These are phyloP conservation scores for Boloria euphrosyne DNA, from an alignment of 2,888 invertebrate genomes.

Conservation along the genomic window DNA sequence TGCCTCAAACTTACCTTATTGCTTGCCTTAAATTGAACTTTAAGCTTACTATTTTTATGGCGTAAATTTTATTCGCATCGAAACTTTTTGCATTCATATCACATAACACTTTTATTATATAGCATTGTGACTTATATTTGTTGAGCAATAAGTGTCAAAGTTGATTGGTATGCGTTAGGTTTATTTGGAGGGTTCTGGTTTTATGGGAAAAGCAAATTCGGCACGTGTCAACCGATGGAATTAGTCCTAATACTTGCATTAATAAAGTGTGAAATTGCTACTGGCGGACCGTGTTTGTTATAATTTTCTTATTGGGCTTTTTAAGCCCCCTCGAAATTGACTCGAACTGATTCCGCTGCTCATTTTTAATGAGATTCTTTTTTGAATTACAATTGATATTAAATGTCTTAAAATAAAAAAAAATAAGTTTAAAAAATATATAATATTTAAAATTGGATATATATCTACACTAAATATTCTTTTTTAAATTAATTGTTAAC, in stretches of 20 bases:
- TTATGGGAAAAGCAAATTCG: slow-evolving; percentile 79
- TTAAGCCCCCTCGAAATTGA: slow-evolving; percentile 47
- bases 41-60: slow-evolving; percentile 44
- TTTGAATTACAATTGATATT: neutral
- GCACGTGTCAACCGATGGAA: slow-evolving; percentile 79
- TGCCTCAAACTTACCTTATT: slow-evolving; percentile 49
- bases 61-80: slow-evolving; percentile 27
- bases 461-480: neutral
- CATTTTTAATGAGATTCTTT: slow-evolving; percentile 26
- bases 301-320: slow-evolving; percentile 76
- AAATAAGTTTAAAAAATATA: neutral
- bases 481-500: neutral
- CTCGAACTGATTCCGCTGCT: slow-evolving; percentile 36
- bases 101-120: neutral
- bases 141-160: slow-evolving; percentile 51
- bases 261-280: slow-evolving; percentile 83
- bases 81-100: slow-evolving; percentile 18
- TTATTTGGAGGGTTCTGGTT: slow-evolving; percentile 58
- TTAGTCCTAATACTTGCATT: slow-evolving; percentile 81
- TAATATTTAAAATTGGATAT: neutral
- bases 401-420: neutral
- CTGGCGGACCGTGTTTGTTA: slow-evolving; percentile 71
- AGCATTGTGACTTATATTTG: slow-evolving; percentile 12
- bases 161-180: slow-evolving; percentile 48
- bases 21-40: slow-evolving; percentile 44